A percentile compares a stretch with the other conserved stretches of the same genome.
phyloP scores from a whole-genome alignment of 2,888 invertebrate genomes.

The Idaea biselata region DNA sequence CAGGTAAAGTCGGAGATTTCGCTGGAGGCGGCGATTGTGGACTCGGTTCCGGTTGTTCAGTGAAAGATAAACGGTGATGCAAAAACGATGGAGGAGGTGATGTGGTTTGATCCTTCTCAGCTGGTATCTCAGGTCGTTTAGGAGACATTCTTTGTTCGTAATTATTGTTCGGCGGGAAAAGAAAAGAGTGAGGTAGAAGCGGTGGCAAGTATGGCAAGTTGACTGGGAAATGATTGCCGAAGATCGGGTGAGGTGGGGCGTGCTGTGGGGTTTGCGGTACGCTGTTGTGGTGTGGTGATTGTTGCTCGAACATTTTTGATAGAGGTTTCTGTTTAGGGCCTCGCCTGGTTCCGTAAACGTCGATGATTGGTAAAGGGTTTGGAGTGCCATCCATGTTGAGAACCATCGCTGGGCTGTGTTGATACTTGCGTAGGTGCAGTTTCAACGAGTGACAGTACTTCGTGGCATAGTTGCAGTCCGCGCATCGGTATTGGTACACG shows the following conservation, averaged over 20 bases:
- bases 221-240: slow-evolving; percentile 69
- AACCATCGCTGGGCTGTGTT: slow-evolving; percentile 94
- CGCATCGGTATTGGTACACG: slow-evolving; percentile 95
- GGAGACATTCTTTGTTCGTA: slow-evolving; percentile 62
- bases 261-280: slow-evolving; percentile 47
- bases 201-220: slow-evolving; percentile 72
- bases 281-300: slow-evolving; percentile 47
- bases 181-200: slow-evolving; percentile 70
- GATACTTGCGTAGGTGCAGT: slow-evolving; percentile 94
- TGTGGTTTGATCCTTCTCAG: slow-evolving; percentile 45
- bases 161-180: slow-evolving; percentile 74
- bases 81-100: slow-evolving; percentile 61
- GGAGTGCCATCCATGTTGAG: slow-evolving; percentile 93
- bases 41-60: slow-evolving; percentile 46
- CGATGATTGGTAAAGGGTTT: slow-evolving; percentile 92
- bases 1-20: slow-evolving; percentile 54
- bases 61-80: slow-evolving; percentile 63
- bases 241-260: slow-evolving; percentile 62
- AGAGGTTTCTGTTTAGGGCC: slow-evolving; percentile 87
- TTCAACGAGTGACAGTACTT: slow-evolving; percentile 99
- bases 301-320: slow-evolving; percentile 63
- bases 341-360: slow-evolving; percentile 93
- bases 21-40: slow-evolving; percentile 46
- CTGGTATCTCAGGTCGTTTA: slow-evolving; percentile 43
- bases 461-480: slow-evolving; percentile 96